A percentile compares a stretch with the other conserved stretches of the same genome.
These are phyloP conservation scores for Leptopilina boulardi DNA, from an alignment of 1,140 invertebrate genomes.

Conservation along the genomic window DNA sequence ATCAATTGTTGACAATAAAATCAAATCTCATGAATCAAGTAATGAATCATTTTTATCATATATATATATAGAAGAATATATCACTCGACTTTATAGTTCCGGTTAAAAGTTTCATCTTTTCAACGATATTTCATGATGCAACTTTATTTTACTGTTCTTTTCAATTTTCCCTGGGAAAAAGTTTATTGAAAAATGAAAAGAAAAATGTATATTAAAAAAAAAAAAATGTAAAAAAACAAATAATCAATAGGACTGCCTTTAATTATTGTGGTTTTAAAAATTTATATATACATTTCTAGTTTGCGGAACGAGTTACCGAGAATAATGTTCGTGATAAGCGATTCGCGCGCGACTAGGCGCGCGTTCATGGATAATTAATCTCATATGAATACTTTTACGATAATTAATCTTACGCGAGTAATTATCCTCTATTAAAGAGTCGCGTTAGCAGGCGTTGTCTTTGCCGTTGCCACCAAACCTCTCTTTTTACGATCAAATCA, in stretches of 20 bases:
- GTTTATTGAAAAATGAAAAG: background rate
- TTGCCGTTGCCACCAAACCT: constrained; percentile 18
- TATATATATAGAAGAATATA: background rate
- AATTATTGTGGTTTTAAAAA: background rate
- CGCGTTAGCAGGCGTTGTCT: background rate
- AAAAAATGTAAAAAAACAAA: too few relatives aligned
- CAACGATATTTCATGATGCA: constrained; percentile 3
- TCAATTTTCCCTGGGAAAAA: constrained; percentile 1
- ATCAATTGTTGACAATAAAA: constrained; percentile 29
- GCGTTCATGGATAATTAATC: constrained; percentile 1
- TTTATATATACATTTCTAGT: background rate
- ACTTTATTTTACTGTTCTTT: background rate
- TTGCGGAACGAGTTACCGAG: background rate
- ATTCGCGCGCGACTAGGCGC: background rate
- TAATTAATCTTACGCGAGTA: constrained; percentile 14
- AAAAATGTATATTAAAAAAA: too few relatives aligned
- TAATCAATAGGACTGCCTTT: background rate
- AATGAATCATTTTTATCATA: background rate
- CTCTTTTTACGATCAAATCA: background rate
- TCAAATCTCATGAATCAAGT: constrained; percentile 2
- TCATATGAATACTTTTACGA: background rate
- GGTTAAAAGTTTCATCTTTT: constrained; percentile 4
- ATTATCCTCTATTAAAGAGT: constrained; percentile 1
- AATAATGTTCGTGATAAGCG: too few relatives aligned
- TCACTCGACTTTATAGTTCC: background rate